phyloP scores from a whole-genome alignment of 2,113 vertebrate species.

The Perca fluviatilis region DNA sequence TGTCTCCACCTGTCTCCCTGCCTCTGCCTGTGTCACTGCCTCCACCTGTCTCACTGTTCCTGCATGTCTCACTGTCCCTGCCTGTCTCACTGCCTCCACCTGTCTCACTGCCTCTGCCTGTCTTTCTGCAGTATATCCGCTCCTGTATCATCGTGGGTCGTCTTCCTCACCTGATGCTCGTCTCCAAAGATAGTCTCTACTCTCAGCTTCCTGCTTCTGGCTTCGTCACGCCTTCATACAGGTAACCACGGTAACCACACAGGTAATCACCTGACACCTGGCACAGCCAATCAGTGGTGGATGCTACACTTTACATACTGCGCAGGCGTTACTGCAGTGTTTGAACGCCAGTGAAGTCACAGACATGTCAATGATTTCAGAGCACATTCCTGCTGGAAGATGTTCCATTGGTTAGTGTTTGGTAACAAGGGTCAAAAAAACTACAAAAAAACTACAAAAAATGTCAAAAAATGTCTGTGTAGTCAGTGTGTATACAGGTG shows the following conservation, averaged over 20 bases:
- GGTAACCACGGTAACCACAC: conserved; percentile 35
- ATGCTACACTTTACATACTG: no score
- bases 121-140: conserved; percentile 80
- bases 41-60: neutral
- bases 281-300: neutral
- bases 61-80: neutral
- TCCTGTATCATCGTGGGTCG: conserved; percentile 85
- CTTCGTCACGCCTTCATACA: conserved; percentile 86
- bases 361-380: no score
- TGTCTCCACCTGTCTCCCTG: neutral
- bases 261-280: no score
- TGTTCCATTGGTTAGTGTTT: no score
- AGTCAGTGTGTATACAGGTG: no score
- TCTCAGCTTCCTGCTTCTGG: conserved; percentile 84
- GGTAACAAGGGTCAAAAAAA: no score
- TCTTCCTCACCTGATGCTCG: conserved; percentile 88
- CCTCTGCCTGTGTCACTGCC: neutral
- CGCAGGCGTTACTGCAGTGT: no score
- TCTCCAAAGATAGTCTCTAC: conserved; percentile 87
- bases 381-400: no score
- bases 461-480: no score
- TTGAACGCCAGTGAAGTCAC: no score
- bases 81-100: neutral
- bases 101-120: neutral
- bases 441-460: no score